Evolutionary conservation across 1,140 invertebrate genomes (phyloP).

Genomic region (Caenorhabditis latens): DNA sequence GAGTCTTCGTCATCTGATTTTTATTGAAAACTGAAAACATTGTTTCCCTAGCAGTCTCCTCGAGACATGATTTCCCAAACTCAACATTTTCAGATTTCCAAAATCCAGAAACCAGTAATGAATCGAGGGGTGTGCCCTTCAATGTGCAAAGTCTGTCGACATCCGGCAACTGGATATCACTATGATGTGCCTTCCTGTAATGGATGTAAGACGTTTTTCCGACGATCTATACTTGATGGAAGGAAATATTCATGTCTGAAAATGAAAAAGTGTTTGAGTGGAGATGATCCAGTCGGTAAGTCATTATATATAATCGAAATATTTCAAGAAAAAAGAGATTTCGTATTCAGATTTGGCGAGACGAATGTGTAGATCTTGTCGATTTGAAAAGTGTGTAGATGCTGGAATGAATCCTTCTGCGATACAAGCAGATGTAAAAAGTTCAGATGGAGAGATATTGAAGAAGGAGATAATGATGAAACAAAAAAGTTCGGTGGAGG

Average conservation of each 20-base stretch:
- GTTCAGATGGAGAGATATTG: background rate
- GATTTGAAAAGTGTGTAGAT: slow-evolving; percentile 17
- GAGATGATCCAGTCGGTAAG: slow-evolving; percentile 12
- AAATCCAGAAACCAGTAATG: background rate
- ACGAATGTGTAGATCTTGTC: slow-evolving; percentile 14
- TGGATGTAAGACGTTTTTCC: slow-evolving; percentile 11
- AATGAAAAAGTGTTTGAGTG: slow-evolving; percentile 31
- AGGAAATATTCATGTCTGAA: slow-evolving; percentile 17
- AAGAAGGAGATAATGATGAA: background rate
- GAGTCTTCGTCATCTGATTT: slow-evolving; percentile 11
- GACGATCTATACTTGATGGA: slow-evolving; percentile 1
- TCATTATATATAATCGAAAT: background rate
- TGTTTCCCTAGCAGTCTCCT: background rate
- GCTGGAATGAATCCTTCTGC: slow-evolving; percentile 23
- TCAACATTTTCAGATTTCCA: background rate
- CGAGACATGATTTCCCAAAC: background rate
- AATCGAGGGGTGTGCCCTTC: background rate
- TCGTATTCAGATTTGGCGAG: background rate
- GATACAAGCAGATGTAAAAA: slow-evolving; percentile 21
- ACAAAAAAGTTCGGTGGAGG: background rate
- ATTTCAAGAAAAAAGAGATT: background rate
- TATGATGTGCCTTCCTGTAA: slow-evolving; percentile 15
- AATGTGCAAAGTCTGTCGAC: slow-evolving; percentile 2
- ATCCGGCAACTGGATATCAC: slow-evolving; percentile 19
- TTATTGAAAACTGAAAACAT: background rate